A percentile compares a stretch with the other conserved stretches of the same genome.
These are phyloP conservation scores for Fringilla coelebs DNA, from an alignment of 2,797 vertebrate genomes.

Conservation along the genomic window DNA sequence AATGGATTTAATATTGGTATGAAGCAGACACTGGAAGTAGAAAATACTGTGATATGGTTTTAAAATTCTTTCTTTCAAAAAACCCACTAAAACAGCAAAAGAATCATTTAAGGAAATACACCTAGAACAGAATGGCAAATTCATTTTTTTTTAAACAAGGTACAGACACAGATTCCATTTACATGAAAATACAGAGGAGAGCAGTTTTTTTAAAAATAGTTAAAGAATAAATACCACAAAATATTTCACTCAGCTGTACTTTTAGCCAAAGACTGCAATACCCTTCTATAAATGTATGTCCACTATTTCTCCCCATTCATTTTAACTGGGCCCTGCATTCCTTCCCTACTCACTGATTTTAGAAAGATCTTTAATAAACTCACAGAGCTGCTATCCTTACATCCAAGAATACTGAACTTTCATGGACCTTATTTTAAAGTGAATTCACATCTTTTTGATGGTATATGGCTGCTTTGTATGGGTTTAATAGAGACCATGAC, in stretches of 20 bases:
- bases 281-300: background rate
- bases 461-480: background rate
- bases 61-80: background rate
- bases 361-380: background rate
- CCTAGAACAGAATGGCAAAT: background rate
- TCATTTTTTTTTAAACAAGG: background rate
- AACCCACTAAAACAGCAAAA: rapidly evolving
- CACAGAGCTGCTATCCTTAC: background rate
- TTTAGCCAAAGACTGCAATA: background rate
- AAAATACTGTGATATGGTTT: background rate
- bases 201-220: background rate
- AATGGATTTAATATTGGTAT: background rate
- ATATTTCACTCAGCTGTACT: background rate
- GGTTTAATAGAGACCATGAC: background rate
- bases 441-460: background rate
- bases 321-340: background rate
- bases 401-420: background rate
- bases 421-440: background rate
- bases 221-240: background rate
- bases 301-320: background rate
- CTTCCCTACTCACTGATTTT: background rate
- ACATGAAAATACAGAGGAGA: background rate
- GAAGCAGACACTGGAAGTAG: background rate
- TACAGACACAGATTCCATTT: background rate
- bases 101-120: background rate